phyloP scores from a whole-genome alignment of 2,888 invertebrate genomes.

The Drosophila trichaetosa region DNA sequence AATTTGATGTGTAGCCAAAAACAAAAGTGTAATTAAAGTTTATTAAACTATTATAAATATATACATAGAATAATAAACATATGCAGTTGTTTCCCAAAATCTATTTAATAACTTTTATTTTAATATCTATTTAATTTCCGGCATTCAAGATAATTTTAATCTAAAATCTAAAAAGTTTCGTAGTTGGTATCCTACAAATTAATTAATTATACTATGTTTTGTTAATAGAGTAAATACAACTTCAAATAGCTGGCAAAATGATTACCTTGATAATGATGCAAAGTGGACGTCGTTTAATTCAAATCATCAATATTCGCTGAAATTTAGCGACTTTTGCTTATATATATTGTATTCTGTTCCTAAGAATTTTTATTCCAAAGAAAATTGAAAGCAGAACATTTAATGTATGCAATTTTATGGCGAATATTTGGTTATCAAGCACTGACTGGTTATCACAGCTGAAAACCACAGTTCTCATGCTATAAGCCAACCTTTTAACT shows the following conservation, averaged over 20 bases:
- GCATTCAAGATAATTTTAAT: neutral
- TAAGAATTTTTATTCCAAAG: neutral
- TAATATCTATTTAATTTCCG: neutral
- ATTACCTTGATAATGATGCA: neutral
- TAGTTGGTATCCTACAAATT: neutral
- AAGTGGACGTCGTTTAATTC: neutral
- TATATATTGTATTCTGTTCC: neutral
- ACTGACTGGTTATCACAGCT: neutral
- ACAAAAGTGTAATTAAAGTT: neutral
- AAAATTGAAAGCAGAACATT: neutral
- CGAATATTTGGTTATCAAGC: neutral
- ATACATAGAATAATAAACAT: neutral
- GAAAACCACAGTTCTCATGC: neutral
- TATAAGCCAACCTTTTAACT: neutral
- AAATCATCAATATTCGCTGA: neutral
- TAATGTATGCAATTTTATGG: slow-evolving; percentile 1
- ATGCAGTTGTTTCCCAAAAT: neutral
- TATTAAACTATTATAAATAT: neutral
- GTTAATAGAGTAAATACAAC: neutral
- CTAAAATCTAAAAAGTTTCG: neutral
- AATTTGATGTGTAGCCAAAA: neutral
- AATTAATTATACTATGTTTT: neutral
- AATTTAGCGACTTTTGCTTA: neutral
- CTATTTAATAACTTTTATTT: neutral
- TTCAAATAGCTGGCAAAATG: neutral